Conservation (phyloP, 1,140 invertebrate species). For the Papilio glaucus region DNA sequence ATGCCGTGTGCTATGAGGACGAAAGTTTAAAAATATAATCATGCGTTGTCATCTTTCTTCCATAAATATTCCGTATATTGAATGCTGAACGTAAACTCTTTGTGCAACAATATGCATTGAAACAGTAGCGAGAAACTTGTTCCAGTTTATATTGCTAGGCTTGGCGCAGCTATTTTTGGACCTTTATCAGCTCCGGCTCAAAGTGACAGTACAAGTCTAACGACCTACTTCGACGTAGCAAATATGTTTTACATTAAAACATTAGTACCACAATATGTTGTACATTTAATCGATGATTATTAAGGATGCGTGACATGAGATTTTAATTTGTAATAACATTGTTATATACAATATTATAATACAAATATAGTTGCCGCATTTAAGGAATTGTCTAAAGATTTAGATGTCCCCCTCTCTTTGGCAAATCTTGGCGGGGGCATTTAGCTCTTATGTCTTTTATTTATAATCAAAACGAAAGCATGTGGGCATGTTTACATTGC, state of each 20-base stretch:
- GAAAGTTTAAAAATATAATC: background rate
- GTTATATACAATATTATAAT: no score
- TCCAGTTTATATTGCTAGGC: background rate
- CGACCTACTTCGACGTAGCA: background rate
- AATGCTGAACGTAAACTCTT: background rate
- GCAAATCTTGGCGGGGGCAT: no score
- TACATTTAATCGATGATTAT: no score
- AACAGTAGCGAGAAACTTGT: background rate
- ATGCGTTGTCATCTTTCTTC: slow-evolving; percentile 11
- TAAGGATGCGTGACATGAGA: no score
- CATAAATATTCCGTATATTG: slow-evolving; percentile 9
- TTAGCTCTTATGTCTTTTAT: no score
- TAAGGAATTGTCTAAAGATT: no score
- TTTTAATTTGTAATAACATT: no score
- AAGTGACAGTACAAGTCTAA: background rate
- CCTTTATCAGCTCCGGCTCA: background rate
- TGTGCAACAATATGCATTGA: background rate
- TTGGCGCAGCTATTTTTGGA: background rate
- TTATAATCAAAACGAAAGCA: no score
- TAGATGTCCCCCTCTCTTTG: no score
- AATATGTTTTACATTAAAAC: background rate
- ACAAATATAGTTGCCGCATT: no score
- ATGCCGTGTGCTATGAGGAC: background rate
- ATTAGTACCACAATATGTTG: no score
- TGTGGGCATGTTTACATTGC: no score